phyloP scores from a whole-genome alignment of 2,113 vertebrate genomes.

The Neodon shergylaensis region DNA sequence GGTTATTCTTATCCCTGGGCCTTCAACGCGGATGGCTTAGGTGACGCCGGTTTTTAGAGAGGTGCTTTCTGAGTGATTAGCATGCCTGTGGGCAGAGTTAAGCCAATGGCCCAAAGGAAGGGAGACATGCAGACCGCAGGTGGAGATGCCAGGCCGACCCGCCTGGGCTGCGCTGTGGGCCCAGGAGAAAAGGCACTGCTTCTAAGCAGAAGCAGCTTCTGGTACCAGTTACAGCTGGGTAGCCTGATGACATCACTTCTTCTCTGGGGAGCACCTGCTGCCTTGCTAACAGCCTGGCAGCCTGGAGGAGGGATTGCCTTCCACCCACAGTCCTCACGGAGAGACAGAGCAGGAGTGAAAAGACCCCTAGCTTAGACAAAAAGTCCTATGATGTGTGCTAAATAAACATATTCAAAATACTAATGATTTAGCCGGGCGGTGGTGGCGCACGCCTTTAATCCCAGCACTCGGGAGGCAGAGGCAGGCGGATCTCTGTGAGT shows the following conservation, averaged over 20 bases:
- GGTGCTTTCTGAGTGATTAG: not conserved
- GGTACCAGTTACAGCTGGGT: not conserved
- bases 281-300: not conserved
- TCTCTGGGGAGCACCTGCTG: not conserved
- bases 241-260: not conserved
- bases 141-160: rapidly evolving
- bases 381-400: not conserved
- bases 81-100: not conserved
- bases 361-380: not conserved
- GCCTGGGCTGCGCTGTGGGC: not conserved
- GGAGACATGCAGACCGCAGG: not conserved
- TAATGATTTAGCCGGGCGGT: too few species aligned
- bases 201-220: not conserved
- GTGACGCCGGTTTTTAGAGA: not conserved
- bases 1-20: not conserved
- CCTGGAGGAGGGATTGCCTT: not conserved
- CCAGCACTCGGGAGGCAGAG: too few species aligned
- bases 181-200: not conserved
- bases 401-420: not conserved
- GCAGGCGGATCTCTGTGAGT: too few species aligned
- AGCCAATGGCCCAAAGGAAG: not conserved
- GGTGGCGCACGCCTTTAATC: too few species aligned
- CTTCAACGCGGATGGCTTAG: not conserved
- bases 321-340: not conserved
- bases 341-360: not conserved